Percentiles rank a stretch among this genome's conserved stretches.
Conservation (phyloP, 2,113 vertebrate species). For the Butorides virescens region DNA sequence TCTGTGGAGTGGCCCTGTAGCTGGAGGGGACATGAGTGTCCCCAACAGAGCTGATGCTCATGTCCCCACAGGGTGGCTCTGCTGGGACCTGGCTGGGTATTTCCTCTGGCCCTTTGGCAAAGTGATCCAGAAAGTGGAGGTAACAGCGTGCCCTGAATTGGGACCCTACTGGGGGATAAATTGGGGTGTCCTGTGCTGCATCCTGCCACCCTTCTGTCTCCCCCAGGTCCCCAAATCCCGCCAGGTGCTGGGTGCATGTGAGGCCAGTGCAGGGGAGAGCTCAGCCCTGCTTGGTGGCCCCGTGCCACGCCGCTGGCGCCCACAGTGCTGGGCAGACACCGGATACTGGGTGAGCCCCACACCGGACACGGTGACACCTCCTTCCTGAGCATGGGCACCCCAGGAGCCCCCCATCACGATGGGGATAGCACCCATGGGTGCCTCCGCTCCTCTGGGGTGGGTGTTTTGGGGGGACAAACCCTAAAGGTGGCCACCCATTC, state of each 20-base stretch:
- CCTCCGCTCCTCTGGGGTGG: background rate
- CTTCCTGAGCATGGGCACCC: background rate
- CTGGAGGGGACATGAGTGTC: background rate
- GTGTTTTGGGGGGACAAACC: rapidly evolving
- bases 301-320: rapidly evolving
- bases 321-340: background rate
- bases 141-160: rapidly evolving
- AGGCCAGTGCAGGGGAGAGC: constrained; percentile 46
- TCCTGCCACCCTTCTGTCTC: rapidly evolving
- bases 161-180: rapidly evolving
- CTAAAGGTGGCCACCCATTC: rapidly evolving
- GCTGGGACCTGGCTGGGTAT: constrained; percentile 73
- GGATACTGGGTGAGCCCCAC: constrained; percentile 72
- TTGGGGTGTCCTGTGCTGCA: rapidly evolving
- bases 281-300: constrained; percentile 42
- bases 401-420: rapidly evolving
- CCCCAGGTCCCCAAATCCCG: background rate
- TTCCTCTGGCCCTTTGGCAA: constrained; percentile 88
- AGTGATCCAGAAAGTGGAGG: constrained; percentile 74
- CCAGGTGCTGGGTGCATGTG: background rate
- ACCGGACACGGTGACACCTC: rapidly evolving
- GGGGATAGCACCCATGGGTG: background rate
- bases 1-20: rapidly evolving
- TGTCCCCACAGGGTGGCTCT: constrained; percentile 72
- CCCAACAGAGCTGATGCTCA: rapidly evolving